Base-by-base conservation (phyloP, 2,888 invertebrate genomes). In the Cenopis cana region DNA sequence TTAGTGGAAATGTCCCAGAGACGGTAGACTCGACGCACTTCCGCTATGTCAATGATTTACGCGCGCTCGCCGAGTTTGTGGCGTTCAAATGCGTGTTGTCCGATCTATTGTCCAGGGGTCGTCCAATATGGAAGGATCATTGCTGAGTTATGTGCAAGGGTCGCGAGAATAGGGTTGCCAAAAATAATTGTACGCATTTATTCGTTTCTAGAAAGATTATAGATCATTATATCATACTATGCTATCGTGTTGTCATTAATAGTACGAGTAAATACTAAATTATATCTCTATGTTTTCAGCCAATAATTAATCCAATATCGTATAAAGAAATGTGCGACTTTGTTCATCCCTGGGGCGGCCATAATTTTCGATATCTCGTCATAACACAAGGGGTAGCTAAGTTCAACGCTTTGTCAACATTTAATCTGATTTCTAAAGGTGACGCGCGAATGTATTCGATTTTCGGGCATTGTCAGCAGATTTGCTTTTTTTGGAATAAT, bases 1-100 rank as follows among this genome's bases (percentile, higher is more conserved):
- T 70, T 66, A 66, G 60, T 67, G 61, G 60, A 71, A 67, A 71
- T 50, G 71, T 71, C 86, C 86, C 81, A 83, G 86, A 84, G 86
- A 79, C 79, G 82, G 79, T 84, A 82, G 82, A 82, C 84, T 82
- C 86, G 85, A 87, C 90, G 89, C 89, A 89, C 88, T 93, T 93
- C 93, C 93, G 93, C 90, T 89, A 91, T 91, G 91, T 84, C 88
- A 85, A 93, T 93, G 92, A 93, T 93, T 92, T 93, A 93, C 90
- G 79, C 82, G 79, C 84, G 87, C 86, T 88, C 83, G 85, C 85
- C 88, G 91, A 85, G 89, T 91, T 88, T 86, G 88, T 82, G 89
- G 89, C 89, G 87, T 85, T 86, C 83, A 85, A 86, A 89, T 87
- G 87, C 85, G 82, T 88, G 89, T 89, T 90, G 90, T 91, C 87